Percentiles rank a stretch among this genome's conserved stretches.
Conservation (phyloP, 2,888 invertebrate species). For the Lepas anatifera region DNA sequence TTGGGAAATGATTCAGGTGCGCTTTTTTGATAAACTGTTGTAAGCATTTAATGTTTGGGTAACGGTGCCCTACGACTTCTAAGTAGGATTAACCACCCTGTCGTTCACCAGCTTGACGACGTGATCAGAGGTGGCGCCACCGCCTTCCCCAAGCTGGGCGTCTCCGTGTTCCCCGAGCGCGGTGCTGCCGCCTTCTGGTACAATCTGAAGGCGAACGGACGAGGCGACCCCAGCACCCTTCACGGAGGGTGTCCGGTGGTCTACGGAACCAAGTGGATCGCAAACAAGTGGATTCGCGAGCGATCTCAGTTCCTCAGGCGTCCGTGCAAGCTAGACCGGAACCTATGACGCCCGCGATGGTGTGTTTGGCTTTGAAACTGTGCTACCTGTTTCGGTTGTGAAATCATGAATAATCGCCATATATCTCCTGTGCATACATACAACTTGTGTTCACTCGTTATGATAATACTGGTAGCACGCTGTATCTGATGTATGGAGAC, state of each 20-base stretch:
- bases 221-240: conserved; percentile 34
- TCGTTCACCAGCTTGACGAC: conserved; percentile 24
- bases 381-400: too few relatives aligned
- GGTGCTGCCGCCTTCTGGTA: conserved; percentile 38
- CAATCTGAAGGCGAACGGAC: conserved; percentile 35
- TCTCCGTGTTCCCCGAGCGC: conserved; percentile 28
- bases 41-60: too few relatives aligned
- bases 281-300: conserved; percentile 24
- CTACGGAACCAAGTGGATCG: conserved; percentile 36
- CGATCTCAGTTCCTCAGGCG: conserved; percentile 19
- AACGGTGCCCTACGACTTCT: too few relatives aligned
- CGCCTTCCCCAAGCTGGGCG: conserved; percentile 30
- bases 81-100: too few relatives aligned
- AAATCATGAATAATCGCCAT: too few relatives aligned
- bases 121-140: conserved; percentile 29
- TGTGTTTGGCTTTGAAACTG: too few relatives aligned
- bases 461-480: too few relatives aligned
- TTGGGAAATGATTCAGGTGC: too few relatives aligned
- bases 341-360: conserved; percentile 13
- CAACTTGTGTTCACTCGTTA: too few relatives aligned
- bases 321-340: conserved; percentile 16
- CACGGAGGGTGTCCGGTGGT: conserved; percentile 41
- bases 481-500: too few relatives aligned
- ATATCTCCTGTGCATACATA: too few relatives aligned
- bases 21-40: too few relatives aligned